Conservation (phyloP, 2,113 vertebrate species). For the Aptenodytes forsteri region DNA sequence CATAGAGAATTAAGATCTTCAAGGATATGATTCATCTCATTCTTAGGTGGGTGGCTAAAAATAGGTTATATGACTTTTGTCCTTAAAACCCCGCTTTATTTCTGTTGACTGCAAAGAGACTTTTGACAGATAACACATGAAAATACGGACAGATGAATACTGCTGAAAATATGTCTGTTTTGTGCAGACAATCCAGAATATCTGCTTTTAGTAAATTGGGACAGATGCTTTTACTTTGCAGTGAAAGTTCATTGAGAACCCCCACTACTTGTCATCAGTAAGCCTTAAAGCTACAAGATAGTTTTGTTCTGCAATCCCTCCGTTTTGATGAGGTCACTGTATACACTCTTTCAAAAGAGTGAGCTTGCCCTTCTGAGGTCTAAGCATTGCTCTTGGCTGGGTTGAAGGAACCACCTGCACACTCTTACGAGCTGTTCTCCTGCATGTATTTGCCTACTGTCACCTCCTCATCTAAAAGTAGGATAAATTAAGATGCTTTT, state of each 20-base stretch:
- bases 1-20: neutral
- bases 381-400: neutral
- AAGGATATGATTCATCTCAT: neutral
- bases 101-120: neutral
- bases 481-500: neutral
- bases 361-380: neutral
- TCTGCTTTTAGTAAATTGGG: neutral
- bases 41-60: neutral
- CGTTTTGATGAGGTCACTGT: neutral
- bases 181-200: neutral
- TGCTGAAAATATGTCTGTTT: neutral
- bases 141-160: neutral
- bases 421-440: neutral
- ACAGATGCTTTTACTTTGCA: neutral
- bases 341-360: neutral
- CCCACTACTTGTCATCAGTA: neutral
- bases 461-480: neutral
- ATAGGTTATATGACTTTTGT: neutral
- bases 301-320: neutral
- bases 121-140: neutral
- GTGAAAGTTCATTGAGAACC: neutral
- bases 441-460: neutral
- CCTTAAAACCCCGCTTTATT: neutral
- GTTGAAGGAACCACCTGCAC: neutral
- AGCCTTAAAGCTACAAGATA: neutral